These are phyloP conservation scores for Struthio camelus DNA, from an alignment of 2,113 vertebrate species.

Conservation along the genomic window DNA sequence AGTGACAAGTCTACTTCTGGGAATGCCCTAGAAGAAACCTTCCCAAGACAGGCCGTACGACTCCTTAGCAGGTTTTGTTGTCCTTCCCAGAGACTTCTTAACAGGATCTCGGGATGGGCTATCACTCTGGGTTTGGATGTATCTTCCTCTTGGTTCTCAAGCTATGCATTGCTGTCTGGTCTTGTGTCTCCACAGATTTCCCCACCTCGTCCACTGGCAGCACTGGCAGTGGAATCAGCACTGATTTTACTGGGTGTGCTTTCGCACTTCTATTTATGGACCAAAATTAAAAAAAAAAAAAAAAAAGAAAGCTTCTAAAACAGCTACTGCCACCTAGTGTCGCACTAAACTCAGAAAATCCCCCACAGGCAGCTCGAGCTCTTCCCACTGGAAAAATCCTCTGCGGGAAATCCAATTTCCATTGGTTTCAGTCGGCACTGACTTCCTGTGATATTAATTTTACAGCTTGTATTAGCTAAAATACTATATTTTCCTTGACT, in stretches of 20 bases:
- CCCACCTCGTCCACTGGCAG: neutral
- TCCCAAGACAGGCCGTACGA: neutral
- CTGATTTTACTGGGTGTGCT: neutral
- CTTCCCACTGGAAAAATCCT: neutral
- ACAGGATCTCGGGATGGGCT: neutral
- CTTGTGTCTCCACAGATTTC: neutral
- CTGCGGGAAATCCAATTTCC: neutral
- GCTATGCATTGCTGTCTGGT: neutral
- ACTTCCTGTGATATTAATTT: neutral
- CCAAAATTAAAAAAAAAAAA: neutral
- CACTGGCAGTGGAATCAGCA: neutral
- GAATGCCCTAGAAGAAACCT: neutral
- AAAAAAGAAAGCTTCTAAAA: neutral
- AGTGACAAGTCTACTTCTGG: neutral
- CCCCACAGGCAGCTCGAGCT: neutral
- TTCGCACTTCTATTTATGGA: neutral
- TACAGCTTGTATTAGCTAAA: neutral
- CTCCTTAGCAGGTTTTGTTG: neutral
- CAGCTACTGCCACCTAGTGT: slow-evolving; percentile 59
- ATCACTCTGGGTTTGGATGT: neutral
- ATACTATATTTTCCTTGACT: neutral
- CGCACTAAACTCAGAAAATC: neutral
- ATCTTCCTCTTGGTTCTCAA: neutral
- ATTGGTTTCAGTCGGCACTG: neutral
- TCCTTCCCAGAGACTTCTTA: neutral